phyloP scores from a whole-genome alignment of 1,140 invertebrate genomes.

The Hyposmocoma kahamanoa region DNA sequence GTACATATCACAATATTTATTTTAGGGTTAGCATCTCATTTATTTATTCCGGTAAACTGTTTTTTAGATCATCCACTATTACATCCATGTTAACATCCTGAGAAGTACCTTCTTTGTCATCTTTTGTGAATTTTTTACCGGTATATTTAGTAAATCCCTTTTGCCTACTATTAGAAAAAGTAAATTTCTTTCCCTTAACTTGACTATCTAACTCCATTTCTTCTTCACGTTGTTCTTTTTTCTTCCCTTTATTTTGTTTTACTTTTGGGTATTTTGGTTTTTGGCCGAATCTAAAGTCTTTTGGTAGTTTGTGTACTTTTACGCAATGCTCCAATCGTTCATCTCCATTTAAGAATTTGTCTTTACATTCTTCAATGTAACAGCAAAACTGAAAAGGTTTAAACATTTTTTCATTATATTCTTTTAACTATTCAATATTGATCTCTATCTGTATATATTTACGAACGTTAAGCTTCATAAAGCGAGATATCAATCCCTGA shows the following conservation, averaged over 20 bases:
- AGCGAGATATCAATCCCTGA: no score
- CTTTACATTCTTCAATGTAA: conserved; percentile 77
- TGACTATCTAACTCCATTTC: conserved; percentile 43
- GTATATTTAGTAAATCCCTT: conserved; percentile 44
- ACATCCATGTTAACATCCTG: conserved; percentile 42
- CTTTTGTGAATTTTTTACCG: conserved; percentile 46
- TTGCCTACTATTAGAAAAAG: conserved; percentile 46
- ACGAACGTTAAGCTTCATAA: no score
- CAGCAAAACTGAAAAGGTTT: conserved; percentile 78
- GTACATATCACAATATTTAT: no score
- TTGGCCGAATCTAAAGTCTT: conserved; percentile 76
- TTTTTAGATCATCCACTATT: conserved; percentile 48
- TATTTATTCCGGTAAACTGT: conserved; percentile 45
- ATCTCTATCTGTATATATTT: no score
- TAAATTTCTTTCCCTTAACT: conserved; percentile 24
- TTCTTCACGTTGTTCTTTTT: conserved; percentile 8
- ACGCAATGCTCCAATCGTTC: conserved; percentile 78
- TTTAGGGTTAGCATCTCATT: background rate
- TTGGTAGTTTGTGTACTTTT: conserved; percentile 77
- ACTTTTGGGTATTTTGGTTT: conserved; percentile 29
- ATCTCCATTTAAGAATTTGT: conserved; percentile 71
- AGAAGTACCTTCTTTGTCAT: conserved; percentile 10
- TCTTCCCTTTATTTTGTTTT: conserved; percentile 21
- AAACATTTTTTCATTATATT: no score
- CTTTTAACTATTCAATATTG: no score